Base-by-base conservation (phyloP, 1,140 invertebrate genomes). In the Aphaenogaster ashmeadi region DNA sequence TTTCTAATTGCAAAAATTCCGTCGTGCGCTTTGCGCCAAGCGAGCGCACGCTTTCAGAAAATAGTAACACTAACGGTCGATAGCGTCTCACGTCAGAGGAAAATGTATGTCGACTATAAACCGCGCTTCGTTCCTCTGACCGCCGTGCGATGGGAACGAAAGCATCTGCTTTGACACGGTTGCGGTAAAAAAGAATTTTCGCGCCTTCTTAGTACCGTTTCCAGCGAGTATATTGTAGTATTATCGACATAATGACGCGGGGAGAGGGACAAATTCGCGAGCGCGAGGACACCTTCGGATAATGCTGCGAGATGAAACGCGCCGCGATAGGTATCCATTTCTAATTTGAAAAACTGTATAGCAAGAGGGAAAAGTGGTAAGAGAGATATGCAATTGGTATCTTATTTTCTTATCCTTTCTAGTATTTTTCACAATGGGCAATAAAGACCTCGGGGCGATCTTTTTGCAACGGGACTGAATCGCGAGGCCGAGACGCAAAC, bases 21-120 rank as follows among this genome's bases (percentile, higher is more conserved):
- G 0, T 47, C 21, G n/a, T 18, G 33, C 18, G 71, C 27, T 60
- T 38, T 3, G n/a, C 64, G 38, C 7, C 8, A 3, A 33, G 69
- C 33, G 9, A 38, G 52, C 54, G 54, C 69, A n/a, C 15, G 33
- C 52, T 72, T 83, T 75, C 27, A 75, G 80, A 60, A 62, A 84
- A 74, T 74, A 81, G 41, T 33, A 74, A 47, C 77, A 38, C 60
- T 66, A 79, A 74, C 80, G 80, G 80, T 84, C 80, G 41, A 84
- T 84, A 84, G 69, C 56, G 69, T 75, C 33, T 74, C 67, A 41
- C 80, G 69, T 84, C 56, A 84, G 54, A 84, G 54, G 80, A 74
- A 84, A 84, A 84, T 84, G 69, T 84, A 74, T 84, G 80, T 84
- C 80, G 80, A 75, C 69, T 84, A 47, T 84, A 75, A 75, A 44